Evolutionary conservation across 1,140 invertebrate genomes (phyloP), one percentile per base, ranked within the genome.

Genomic region (Cydia strobilella): DNA sequence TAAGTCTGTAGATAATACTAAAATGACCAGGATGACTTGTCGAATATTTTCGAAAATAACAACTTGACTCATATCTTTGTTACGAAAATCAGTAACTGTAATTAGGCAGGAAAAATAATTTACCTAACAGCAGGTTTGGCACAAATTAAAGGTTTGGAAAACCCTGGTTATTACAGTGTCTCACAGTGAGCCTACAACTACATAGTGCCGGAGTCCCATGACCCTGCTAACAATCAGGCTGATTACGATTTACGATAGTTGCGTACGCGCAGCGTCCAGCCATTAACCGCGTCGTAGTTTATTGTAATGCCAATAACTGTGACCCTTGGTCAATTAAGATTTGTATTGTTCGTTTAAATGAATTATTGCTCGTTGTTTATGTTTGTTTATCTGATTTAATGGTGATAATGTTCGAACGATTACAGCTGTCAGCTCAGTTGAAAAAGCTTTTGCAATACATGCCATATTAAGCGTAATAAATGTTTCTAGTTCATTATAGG

Each of bases 251-350:
- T 69, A 69, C 65, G 65, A 69, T 59, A 59, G 20, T 12, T 69
- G 65, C 31, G 65, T 20, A n/a, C 54, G 54, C 54, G 54, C 65
- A 39, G 18, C 27, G 65, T 69, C 65, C 65, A 42, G 25, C 31
- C 54, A 59, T 59, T 59, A 54, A 59, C 25, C 63, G 27, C 25
- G 15, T n/a, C 31, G 65, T 39, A 69, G 6, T 69, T 69, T 69
- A 69, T 35, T 35, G 35, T 69, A 69, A 69, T 69, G 65, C 65
- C 65, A 42, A 69, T 69, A 69, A 69, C 27, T 69, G 25, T 69
- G 65, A 69, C 65, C 65, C 65, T 69, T 35, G 65, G 31, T 69
- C 65, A 69, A 69, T 69, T 69, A 69, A 69, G 65, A 69, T 69
- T 69, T 69, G 31, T 69, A 69, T 69, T 69, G 65, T 69, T 69